A percentile compares a stretch with the other conserved stretches of the same genome.
phyloP scores from a whole-genome alignment of 2,113 vertebrate species.

The Daphoenositta chrysoptera region DNA sequence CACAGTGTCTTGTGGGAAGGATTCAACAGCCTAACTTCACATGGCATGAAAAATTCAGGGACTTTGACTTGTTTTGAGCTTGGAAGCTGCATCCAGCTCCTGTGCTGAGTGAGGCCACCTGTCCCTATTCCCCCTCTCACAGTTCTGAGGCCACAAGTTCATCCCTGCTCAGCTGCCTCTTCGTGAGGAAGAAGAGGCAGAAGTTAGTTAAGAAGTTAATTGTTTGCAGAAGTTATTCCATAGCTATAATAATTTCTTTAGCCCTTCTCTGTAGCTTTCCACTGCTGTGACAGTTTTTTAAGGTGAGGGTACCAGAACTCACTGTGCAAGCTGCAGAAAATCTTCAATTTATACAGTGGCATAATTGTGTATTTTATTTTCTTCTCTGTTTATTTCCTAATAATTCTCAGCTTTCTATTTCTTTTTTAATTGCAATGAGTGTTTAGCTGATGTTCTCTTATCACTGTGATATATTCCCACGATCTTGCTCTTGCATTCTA shows the following conservation, averaged over 20 bases:
- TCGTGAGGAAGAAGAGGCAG: not conserved
- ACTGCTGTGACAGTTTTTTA: not conserved
- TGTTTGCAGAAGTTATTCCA: not conserved
- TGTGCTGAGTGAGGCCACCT: rapidly evolving
- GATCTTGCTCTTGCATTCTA: not conserved
- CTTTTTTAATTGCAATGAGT: not conserved
- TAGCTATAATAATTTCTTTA: not conserved
- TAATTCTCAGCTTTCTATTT: not conserved
- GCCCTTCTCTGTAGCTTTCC: not conserved
- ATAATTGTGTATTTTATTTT: not conserved
- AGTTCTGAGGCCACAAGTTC: not conserved
- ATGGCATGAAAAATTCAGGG: not conserved
- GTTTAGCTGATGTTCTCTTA: not conserved
- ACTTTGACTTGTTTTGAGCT: not conserved
- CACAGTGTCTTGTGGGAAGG: not conserved
- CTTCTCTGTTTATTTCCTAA: not conserved
- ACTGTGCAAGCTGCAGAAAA: not conserved
- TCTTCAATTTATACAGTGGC: not conserved
- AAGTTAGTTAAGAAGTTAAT: not conserved
- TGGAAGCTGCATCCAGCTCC: not conserved
- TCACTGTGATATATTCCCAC: not conserved
- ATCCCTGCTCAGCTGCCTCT: not conserved
- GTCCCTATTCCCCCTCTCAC: not conserved
- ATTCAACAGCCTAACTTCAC: not conserved
- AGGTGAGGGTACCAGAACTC: not conserved